Percentiles rank a stretch among this genome's conserved stretches.
Conservation (phyloP, 2,888 invertebrate genomes). For the Trichogramma evanescens region DNA sequence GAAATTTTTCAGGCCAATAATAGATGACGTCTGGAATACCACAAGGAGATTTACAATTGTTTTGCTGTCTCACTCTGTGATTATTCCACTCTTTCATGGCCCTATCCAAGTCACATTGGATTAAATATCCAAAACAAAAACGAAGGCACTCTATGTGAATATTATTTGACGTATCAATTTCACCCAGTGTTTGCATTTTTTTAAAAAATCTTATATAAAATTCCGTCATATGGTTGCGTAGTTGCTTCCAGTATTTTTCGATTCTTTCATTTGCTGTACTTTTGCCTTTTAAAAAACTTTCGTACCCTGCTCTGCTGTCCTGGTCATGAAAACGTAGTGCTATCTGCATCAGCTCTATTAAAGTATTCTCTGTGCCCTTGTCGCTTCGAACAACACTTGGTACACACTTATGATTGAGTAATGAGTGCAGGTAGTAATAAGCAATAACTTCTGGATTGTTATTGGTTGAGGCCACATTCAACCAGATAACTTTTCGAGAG, state of each 20-base stretch:
- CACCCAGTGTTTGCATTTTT: not conserved
- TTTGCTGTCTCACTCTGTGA: not conserved
- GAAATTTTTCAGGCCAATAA: not conserved
- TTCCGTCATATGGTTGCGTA: not conserved
- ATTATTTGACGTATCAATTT: not conserved
- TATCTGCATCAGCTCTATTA: not conserved
- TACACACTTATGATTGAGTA: not conserved
- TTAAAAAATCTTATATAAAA: slow-evolving; percentile 4
- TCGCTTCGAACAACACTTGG: slow-evolving; percentile 5
- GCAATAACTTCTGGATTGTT: slow-evolving; percentile 5
- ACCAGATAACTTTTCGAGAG: not conserved
- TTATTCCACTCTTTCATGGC: slow-evolving; percentile 3
- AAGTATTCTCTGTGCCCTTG: not conserved
- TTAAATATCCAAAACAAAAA: not conserved
- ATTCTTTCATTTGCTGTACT: not conserved
- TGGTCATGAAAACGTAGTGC: not conserved
- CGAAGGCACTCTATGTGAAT: not conserved
- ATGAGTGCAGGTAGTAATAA: not conserved
- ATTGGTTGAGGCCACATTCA: not conserved
- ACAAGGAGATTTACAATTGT: not conserved
- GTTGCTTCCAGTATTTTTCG: not conserved
- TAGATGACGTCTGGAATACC: not conserved
- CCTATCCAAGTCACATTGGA: not conserved
- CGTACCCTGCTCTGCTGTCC: not conserved
- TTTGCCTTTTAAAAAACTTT: not conserved